A percentile compares a stretch with the other conserved stretches of the same genome.
Conservation (phyloP, 2,113 vertebrate species). For the Semnornis frantzii region DNA sequence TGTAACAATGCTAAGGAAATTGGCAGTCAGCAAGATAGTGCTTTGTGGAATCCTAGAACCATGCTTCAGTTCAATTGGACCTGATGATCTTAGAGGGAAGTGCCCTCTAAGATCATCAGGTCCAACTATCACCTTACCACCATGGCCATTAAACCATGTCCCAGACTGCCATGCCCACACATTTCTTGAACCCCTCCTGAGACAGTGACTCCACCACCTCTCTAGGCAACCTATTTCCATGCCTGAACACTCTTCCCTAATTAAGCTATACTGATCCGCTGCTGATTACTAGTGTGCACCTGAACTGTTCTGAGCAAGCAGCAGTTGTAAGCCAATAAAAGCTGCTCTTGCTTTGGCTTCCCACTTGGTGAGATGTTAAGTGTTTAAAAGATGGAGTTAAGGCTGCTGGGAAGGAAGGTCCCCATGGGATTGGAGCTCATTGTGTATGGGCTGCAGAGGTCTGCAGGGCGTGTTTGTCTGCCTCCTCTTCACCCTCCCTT, state of each 20-base stretch:
- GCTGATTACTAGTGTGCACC: background rate
- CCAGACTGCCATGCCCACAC: no score
- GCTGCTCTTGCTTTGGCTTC: background rate
- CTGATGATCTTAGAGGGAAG: no score
- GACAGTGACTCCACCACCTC: no score
- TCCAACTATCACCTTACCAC: no score
- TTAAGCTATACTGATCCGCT: background rate
- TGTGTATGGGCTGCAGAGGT: background rate
- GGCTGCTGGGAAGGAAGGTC: background rate
- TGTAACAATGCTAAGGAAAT: background rate
- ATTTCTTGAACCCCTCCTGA: no score
- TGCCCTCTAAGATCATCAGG: no score
- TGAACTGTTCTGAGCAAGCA: background rate
- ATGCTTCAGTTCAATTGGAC: no score
- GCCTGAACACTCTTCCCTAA: background rate
- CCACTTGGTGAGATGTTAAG: background rate
- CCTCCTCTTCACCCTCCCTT: conserved; percentile 18
- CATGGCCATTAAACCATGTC: no score
- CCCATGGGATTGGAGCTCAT: background rate
- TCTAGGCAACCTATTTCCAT: no score
- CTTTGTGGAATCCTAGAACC: background rate
- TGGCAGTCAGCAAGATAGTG: background rate
- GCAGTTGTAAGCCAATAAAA: background rate
- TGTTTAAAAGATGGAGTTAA: background rate
- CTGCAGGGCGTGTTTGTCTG: background rate